Base-by-base conservation (phyloP, 2,888 invertebrate species). In the Lacanobia wlatinum region DNA sequence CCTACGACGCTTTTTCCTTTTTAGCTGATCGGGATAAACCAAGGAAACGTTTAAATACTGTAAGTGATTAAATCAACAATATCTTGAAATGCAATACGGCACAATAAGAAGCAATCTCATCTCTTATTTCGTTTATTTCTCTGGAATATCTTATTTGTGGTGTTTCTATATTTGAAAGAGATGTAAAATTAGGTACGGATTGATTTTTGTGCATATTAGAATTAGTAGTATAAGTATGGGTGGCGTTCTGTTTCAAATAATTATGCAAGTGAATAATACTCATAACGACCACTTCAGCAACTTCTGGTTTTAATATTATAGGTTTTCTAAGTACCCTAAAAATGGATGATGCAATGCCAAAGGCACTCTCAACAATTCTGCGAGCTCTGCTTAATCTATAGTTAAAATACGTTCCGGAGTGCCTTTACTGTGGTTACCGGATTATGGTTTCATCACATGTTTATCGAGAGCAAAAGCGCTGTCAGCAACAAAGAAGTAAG, bases 261-360 rank as follows among this genome's bases (percentile, higher is more conserved):
- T 67, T 73, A 63, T 66, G 66, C 66, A 66, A 66, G 56, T 61
- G 56, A 53, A 55, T 60, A 66, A 72, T 66, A 6, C 53, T 55
- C 72, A 61, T 72, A 46, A 72, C 72, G 50, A 72, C 38, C n/a
- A 56, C 38, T 61, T 67, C 67, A 46, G 58, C 67, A 50, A 58
- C 23, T 73, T 73, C 43, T 56, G 61, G 73, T 56, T 73, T 48
- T 56, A 68, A 50, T 48, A 73, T 48, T 67, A 67, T 73, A 68
- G 73, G 67, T 73, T 68, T 72, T 62, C 67, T 43, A 40, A 73
- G 71, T 50, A 76, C 66, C 43, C 73, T 73, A 56, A 73, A 68
- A 48, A 73, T 40, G n/a, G 59, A 68, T 70, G 85, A 56, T 72
- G 73, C 12, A 66, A 85, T 81, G 61, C 80, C 68, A 66, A 80